Base-by-base conservation (phyloP, 2,888 invertebrate species). In the Megaustenia siamemsis region DNA sequence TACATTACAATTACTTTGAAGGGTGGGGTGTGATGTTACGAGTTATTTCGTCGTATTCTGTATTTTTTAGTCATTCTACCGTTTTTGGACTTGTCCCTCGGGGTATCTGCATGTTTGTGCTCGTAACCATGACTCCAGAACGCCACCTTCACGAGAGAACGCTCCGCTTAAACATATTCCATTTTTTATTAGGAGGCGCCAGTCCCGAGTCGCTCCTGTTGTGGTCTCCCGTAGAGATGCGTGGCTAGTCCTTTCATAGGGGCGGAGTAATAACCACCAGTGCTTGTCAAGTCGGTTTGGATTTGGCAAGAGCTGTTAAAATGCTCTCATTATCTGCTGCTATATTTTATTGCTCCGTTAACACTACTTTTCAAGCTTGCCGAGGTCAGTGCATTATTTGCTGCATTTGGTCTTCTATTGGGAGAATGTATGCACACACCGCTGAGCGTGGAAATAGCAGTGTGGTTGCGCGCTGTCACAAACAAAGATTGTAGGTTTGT, bases 141-240 rank as follows among this genome's bases (percentile, higher is more conserved):
- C 69, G 32, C 40, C 69, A 18, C 35, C 40, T 35, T 38, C 73
- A 28, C 12, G 21, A 15, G 28, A 28, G 73, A 32, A 63, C 10
- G 40, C 38, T 75, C 80, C 45, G 75, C 73, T 66, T 43, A 43
- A 66, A 56, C 71, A 77, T 82, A 77, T 73, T 75, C 76, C 45
- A 45, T 35, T 69, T 68, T 85, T 85, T 77, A 76, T 49, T 24
- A 8, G 21, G 85, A 85, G 85, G 85, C 85, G 85, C 82, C 85
- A 85, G 77, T 56, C 43, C 66, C 49, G 77, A 85, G 85, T 49
- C 49, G 45, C 35, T 24, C 49, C 18, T 53, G 56, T 56, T 71
- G 49, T 35, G 66, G 79, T 2, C 68, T 53, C 79, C 79, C 53
- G 79, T 35, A 28, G 79, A 15, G 79, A 43, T 35, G 45, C 32